These are phyloP conservation scores for Ctenoplectra terminalis DNA, from an alignment of 1,140 invertebrate species.

Conservation along the genomic window DNA sequence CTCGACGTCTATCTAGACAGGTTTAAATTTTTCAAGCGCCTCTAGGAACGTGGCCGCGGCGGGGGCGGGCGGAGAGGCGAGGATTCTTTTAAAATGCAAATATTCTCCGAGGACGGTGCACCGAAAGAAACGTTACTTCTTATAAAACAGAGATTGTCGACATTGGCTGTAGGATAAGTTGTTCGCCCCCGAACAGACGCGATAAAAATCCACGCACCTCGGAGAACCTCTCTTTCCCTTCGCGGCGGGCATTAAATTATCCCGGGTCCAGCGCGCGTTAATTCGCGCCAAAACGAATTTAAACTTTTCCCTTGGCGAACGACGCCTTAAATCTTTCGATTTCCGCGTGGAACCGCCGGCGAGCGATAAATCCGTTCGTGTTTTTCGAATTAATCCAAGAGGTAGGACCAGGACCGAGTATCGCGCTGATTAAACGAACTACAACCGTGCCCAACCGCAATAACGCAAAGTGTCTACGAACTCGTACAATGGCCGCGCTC, in stretches of 20 bases:
- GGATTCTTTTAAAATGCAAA: constrained; percentile 80
- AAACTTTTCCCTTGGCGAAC: constrained; percentile 49
- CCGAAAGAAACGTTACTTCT: constrained; percentile 73
- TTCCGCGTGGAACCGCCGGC: background rate
- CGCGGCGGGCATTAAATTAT: constrained; percentile 22
- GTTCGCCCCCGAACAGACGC: too few species aligned
- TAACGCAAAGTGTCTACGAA: background rate
- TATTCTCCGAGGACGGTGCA: constrained; percentile 64
- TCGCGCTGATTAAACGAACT: constrained; percentile 14
- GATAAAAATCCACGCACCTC: constrained; percentile 51
- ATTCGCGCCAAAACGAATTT: constrained; percentile 49
- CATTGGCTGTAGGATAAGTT: constrained; percentile 55
- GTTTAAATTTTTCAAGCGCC: constrained; percentile 76
- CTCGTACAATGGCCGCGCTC: background rate
- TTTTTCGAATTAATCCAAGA: constrained; percentile 30
- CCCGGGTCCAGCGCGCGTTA: constrained; percentile 38
- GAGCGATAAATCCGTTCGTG: constrained; percentile 39
- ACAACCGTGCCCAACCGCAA: background rate
- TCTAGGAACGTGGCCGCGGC: constrained; percentile 2
- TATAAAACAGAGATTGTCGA: constrained; percentile 64
- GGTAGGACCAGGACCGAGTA: background rate
- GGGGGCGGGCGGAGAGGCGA: too few species aligned
- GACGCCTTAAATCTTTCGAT: constrained; percentile 40
- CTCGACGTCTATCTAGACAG: constrained; percentile 72
- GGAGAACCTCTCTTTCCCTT: too few species aligned